phyloP scores from a whole-genome alignment of 2,113 vertebrate species.

The Antechinus flavipes region DNA sequence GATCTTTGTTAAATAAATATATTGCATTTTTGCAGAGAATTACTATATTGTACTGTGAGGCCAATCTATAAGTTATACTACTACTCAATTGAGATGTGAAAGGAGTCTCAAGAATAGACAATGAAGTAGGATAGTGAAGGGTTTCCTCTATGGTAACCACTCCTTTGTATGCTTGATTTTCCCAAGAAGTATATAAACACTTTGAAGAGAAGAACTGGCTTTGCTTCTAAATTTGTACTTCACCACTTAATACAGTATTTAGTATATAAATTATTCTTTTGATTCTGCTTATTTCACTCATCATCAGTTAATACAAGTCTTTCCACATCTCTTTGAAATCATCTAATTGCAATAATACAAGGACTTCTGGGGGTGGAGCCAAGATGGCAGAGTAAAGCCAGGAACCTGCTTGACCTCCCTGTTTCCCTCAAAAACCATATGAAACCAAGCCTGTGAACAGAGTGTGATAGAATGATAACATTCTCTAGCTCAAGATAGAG shows the following conservation, averaged over 20 bases:
- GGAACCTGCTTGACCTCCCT: too few species aligned
- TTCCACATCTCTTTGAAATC: not conserved
- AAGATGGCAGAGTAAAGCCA: too few species aligned
- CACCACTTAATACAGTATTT: not conserved
- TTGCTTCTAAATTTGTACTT: not conserved
- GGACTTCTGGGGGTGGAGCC: too few species aligned
- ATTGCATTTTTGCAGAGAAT: not conserved
- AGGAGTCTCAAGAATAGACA: not conserved
- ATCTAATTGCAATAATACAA: not conserved
- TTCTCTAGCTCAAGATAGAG: too few species aligned
- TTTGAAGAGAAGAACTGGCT: not conserved
- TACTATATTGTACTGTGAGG: not conserved
- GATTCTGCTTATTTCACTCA: not conserved
- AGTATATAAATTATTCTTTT: not conserved
- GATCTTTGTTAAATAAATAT: not conserved
- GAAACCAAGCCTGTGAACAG: too few species aligned
- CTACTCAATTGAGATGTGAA: not conserved
- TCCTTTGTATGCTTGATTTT: not conserved
- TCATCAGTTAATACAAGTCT: not conserved
- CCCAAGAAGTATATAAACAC: not conserved
- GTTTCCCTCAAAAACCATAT: too few species aligned
- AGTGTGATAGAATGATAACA: too few species aligned
- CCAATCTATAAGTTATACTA: not conserved
- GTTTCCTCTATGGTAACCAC: not conserved
- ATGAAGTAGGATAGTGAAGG: not conserved